phyloP scores from a whole-genome alignment of 1,140 invertebrate species.

The Hestina assimilis region DNA sequence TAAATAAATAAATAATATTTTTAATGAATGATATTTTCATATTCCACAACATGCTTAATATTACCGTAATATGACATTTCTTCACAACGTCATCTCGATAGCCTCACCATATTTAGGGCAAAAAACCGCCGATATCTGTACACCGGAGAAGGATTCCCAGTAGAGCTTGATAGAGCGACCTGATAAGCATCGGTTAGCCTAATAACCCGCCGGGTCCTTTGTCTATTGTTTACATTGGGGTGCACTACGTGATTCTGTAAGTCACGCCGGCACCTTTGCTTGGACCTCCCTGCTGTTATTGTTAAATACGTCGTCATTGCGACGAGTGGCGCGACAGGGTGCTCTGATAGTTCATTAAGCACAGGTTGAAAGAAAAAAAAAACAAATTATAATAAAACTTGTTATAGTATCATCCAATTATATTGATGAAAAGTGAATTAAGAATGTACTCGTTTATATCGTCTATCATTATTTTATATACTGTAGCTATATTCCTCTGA shows the following conservation, averaged over 20 bases:
- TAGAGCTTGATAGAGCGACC: conserved; percentile 33
- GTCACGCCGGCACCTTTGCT: conserved; percentile 66
- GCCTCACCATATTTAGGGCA: conserved; percentile 38
- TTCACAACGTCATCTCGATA: conserved; percentile 4
- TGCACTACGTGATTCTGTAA: conserved; percentile 63
- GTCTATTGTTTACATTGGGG: conserved; percentile 74
- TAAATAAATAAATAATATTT: neutral
- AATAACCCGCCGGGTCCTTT: conserved; percentile 65
- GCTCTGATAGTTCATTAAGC: conserved; percentile 30
- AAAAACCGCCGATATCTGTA: conserved; percentile 39
- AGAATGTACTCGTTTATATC: too few relatives aligned
- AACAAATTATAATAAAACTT: neutral
- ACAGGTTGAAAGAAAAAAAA: conserved; percentile 9
- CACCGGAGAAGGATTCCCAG: conserved; percentile 42
- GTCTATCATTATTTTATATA: too few relatives aligned
- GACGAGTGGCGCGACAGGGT: conserved; percentile 38
- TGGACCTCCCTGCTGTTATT: conserved; percentile 65
- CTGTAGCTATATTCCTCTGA: too few relatives aligned
- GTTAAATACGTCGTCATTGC: conserved; percentile 57
- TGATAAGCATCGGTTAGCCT: conserved; percentile 56
- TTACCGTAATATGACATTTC: neutral
- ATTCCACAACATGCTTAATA: neutral
- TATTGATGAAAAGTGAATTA: neutral
- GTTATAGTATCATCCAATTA: conserved; percentile 8
- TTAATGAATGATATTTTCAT: neutral